These are phyloP conservation scores for Tokudaia muenninki DNA, from an alignment of 2,797 vertebrate genomes.

Conservation along the genomic window DNA sequence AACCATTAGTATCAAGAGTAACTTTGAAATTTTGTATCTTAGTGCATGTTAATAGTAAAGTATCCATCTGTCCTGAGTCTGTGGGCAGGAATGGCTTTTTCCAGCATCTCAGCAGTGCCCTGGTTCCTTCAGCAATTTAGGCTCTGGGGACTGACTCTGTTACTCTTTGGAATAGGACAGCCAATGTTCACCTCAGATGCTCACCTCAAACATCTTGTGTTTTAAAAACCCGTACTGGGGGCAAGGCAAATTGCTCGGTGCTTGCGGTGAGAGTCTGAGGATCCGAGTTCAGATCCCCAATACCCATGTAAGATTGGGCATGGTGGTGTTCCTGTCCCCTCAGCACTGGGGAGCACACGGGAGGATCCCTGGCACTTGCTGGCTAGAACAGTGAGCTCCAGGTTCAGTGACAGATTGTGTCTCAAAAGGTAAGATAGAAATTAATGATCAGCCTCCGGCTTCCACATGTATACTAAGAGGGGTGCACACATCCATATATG, in stretches of 20 bases:
- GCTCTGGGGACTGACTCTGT: background rate
- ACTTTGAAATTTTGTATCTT: conserved; percentile 1
- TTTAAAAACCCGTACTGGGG: conserved; percentile 41
- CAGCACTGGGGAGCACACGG: background rate
- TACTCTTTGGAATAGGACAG: background rate
- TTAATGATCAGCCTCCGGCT: too few relatives aligned
- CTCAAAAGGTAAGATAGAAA: background rate
- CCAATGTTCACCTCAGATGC: background rate
- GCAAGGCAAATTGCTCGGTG: background rate
- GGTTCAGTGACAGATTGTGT: background rate
- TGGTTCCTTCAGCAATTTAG: background rate
- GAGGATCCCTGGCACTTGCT: background rate
- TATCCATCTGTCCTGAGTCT: conserved; percentile 8
- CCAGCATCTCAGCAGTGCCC: background rate
- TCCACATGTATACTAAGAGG: background rate
- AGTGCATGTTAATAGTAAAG: background rate
- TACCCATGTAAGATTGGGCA: background rate
- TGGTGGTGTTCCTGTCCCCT: background rate
- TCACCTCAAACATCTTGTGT: background rate
- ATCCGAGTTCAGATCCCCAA: background rate
- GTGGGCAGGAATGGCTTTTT: background rate
- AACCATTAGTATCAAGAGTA: background rate
- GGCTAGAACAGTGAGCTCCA: background rate
- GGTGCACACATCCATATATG: background rate
- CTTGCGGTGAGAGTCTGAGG: background rate